Evolutionary conservation across 2,888 invertebrate species (phyloP).

Genomic region (Cloeon dipterum): DNA sequence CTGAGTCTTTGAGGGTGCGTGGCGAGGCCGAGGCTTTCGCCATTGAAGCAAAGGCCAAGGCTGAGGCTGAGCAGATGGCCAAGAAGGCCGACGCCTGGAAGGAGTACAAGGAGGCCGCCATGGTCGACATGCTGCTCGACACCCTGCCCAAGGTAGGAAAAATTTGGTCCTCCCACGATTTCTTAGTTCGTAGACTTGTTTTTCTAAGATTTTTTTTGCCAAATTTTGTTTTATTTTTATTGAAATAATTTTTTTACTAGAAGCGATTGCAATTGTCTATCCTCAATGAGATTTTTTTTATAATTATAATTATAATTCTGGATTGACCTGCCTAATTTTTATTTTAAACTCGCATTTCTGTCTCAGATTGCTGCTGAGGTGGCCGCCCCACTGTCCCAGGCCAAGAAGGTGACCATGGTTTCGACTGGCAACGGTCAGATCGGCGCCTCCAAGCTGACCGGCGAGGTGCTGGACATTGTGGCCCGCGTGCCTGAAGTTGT

Average conservation of each 20-base stretch:
- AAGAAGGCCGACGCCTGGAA: constrained; percentile 95
- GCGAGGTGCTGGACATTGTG: constrained; percentile 83
- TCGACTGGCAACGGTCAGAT: constrained; percentile 77
- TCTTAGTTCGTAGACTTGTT: too few species aligned
- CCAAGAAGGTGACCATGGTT: constrained; percentile 92
- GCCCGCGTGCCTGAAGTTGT: constrained; percentile 79
- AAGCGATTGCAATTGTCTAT: too few species aligned
- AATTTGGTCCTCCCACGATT: too few species aligned
- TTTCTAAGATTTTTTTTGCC: not conserved
- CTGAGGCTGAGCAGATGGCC: constrained; percentile 92
- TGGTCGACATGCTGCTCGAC: constrained; percentile 91
- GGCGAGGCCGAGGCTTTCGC: constrained; percentile 85
- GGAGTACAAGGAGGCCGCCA: constrained; percentile 86
- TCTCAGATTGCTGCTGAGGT: constrained; percentile 90
- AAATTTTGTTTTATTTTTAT: too few species aligned
- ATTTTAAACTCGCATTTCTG: too few species aligned
- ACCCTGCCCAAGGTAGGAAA: constrained; percentile 80
- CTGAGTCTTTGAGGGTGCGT: constrained; percentile 65
- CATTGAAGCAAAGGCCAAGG: constrained; percentile 80
- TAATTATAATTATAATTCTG: too few species aligned
- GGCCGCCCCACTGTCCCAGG: constrained; percentile 81
- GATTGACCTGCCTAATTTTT: too few species aligned
- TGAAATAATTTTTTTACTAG: too few species aligned
- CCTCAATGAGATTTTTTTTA: too few species aligned
- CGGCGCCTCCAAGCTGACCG: constrained; percentile 84